Percentiles rank a stretch among this genome's conserved stretches.
Conservation (phyloP, 2,888 invertebrate species). For the Trachelus troglodyta region DNA sequence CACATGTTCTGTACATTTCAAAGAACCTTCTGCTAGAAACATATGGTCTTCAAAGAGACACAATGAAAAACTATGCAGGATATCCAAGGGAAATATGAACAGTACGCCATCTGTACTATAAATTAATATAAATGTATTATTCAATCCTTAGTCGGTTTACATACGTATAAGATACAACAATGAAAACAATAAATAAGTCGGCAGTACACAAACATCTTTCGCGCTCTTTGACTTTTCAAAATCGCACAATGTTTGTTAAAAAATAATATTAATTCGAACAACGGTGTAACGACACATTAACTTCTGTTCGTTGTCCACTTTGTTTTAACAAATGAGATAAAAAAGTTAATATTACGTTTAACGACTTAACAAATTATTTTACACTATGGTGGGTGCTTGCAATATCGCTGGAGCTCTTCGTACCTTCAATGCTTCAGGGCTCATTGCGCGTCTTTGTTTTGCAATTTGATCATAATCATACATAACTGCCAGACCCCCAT, state of each 20-base stretch:
- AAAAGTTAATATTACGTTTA: background rate
- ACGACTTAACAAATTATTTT: conserved; percentile 43
- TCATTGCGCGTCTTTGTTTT: conserved; percentile 64
- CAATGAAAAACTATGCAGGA: background rate
- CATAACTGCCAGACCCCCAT: conserved; percentile 55
- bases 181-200: background rate
- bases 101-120: background rate
- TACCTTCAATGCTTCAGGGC: conserved; percentile 87
- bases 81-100: background rate
- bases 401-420: conserved; percentile 90
- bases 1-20: background rate
- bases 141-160: background rate
- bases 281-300: background rate
- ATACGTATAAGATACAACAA: background rate
- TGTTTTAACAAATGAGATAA: background rate
- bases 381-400: conserved; percentile 89
- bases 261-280: background rate
- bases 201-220: background rate
- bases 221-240: background rate
- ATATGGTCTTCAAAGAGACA: background rate
- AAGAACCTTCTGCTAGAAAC: background rate
- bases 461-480: conserved; percentile 61
- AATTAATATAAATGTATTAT: background rate
- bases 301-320: background rate
- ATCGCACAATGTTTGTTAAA: background rate